Percentiles rank a stretch among this genome's conserved stretches.
phyloP scores from a whole-genome alignment of 2,113 vertebrate species.

The Nannobrachium achirus region DNA sequence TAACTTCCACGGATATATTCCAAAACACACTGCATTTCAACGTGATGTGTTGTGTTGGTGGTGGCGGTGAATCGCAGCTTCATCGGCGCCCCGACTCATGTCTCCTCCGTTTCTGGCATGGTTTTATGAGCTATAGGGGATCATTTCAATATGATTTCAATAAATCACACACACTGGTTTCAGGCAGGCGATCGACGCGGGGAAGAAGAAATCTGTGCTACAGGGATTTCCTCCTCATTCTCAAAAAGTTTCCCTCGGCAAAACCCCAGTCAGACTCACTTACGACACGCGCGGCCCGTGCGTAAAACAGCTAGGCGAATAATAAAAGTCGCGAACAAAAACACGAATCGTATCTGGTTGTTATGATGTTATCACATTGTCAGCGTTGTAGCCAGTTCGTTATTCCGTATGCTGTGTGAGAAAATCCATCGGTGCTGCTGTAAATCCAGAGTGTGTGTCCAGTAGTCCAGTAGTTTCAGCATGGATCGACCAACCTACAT shows the following conservation, averaged over 20 bases:
- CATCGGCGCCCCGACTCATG: constrained; percentile 37
- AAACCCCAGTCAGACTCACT: constrained; percentile 7
- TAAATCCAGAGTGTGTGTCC: too few relatives aligned
- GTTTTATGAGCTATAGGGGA: background rate
- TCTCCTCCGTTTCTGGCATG: constrained; percentile 32
- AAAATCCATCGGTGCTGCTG: constrained; percentile 23
- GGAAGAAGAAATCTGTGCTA: constrained; percentile 33
- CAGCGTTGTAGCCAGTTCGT: constrained; percentile 1
- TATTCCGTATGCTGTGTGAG: too few relatives aligned
- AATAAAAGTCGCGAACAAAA: constrained; percentile 4
- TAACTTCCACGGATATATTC: background rate
- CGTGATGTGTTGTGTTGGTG: constrained; percentile 18
- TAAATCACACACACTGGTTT: too few relatives aligned
- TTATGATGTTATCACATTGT: constrained; percentile 43
- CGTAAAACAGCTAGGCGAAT: too few relatives aligned
- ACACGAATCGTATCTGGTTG: constrained; percentile 50
- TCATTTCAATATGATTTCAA: background rate
- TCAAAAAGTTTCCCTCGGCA: constrained; percentile 61
- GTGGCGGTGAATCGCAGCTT: background rate
- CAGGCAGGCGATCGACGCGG: too few relatives aligned
- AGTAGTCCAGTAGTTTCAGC: background rate
- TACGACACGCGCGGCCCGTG: too few relatives aligned
- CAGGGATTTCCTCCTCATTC: constrained; percentile 75
- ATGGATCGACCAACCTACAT: background rate
- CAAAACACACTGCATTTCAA: constrained; percentile 29